Base-by-base conservation (phyloP, 2,113 vertebrate genomes). In the Cyprinodon brontotheroides region DNA sequence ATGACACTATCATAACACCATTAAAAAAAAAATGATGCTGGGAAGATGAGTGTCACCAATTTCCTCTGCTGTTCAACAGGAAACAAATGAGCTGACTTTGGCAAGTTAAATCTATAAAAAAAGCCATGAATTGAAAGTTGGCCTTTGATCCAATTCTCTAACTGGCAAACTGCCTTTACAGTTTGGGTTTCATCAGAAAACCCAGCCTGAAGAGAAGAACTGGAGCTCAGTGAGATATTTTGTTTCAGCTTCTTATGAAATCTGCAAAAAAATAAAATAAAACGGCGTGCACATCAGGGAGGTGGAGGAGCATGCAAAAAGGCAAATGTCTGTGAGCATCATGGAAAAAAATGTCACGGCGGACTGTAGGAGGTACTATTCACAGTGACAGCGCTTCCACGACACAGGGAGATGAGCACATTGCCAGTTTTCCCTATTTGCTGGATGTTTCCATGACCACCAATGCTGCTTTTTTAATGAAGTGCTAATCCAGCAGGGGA, bases 401-500 rank as follows among this genome's bases (percentile, higher is more conserved):
- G 73, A 75, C 65, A 76, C 68, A 41, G 71, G 79, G 64, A 75
- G 68, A 88, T 48, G 59, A 81, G 63, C 63, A 61, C 57, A 61
- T 77, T 74, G 64, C 75, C 72, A 61, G 61, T 86, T 86, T 72
- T 79, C 60, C 79, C 75, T 83, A 72, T 84, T 61, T 82, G 72
- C 60, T 75, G 48, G 70, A 75, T n/a, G 81, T 92, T 89, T 84
- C 89, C 80, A 87, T 89, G 78, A 84, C 65, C 87, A 91, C 86
- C 69, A 64, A 41, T 63, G 79, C 64, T 82, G 67, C 77, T 38
- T 81, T 81, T 84, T 85, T 89, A 82, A 89, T 86, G 77, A 87
- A 83, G 84, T 67, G 47, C 22, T 72, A 87, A 86, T 91, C 85
- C 85, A 83, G 70, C 81, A 79, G 80, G 72, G 73, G 66, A 81